A percentile compares a stretch with the other conserved stretches of the same genome.
phyloP scores from a whole-genome alignment of 1,140 invertebrate species.

The Leptopilina boulardi region DNA sequence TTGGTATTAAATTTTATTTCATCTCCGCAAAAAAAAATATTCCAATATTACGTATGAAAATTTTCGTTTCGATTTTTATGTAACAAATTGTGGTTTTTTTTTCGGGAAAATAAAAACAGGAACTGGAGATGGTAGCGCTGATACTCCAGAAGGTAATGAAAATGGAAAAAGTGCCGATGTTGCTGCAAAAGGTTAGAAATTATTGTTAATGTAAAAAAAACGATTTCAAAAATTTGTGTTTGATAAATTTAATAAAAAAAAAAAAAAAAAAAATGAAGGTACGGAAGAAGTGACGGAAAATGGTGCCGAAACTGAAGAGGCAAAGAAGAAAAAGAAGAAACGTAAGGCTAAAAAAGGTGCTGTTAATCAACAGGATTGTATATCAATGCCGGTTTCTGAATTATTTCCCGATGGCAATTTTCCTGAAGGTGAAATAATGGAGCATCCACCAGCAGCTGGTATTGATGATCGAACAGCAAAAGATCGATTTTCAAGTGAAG shows the following conservation, averaged over 20 bases:
- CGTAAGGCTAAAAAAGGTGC: conserved; percentile 75
- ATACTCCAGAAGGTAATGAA: conserved; percentile 71
- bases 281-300: conserved; percentile 58
- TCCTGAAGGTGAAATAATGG: conserved; percentile 88
- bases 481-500: conserved; percentile 92
- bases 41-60: too few relatives aligned
- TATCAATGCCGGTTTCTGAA: conserved; percentile 89
- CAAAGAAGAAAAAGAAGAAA: conserved; percentile 82
- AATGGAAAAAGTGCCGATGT: conserved; percentile 47
- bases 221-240: background rate
- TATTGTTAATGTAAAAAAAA: background rate
- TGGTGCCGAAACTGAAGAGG: conserved; percentile 70
- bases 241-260: too few relatives aligned
- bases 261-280: background rate
- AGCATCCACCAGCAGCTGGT: conserved; percentile 81
- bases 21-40: too few relatives aligned
- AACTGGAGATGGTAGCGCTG: conserved; percentile 72
- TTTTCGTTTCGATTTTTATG: too few relatives aligned
- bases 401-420: conserved; percentile 90
- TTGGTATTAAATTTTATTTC: too few relatives aligned
- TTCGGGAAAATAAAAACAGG: conserved; percentile 62
- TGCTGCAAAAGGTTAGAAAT: conserved; percentile 18
- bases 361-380: conserved; percentile 86
- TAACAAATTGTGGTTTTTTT: conserved; percentile 2
- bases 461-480: conserved; percentile 90